Percentiles rank a stretch among this genome's conserved stretches.
These are phyloP conservation scores for Spilarctia lutea DNA, from an alignment of 2,888 invertebrate genomes.

Conservation along the genomic window DNA sequence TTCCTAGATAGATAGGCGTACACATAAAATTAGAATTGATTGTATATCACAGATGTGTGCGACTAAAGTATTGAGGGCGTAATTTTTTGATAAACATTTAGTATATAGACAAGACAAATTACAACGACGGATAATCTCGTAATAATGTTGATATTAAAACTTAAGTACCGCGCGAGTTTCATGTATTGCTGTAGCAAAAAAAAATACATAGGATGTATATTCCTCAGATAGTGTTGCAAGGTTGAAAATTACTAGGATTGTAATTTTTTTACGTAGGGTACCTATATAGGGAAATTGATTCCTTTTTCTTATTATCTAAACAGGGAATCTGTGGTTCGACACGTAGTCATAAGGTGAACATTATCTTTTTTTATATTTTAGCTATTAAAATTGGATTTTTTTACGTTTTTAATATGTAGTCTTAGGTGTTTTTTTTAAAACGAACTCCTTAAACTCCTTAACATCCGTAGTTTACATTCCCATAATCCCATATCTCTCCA, in stretches of 20 bases:
- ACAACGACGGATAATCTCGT: slow-evolving; percentile 10
- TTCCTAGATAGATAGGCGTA: background rate
- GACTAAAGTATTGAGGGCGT: background rate
- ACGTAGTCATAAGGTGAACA: slow-evolving; percentile 13
- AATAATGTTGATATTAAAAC: slow-evolving; percentile 12
- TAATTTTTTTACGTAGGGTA: slow-evolving; percentile 14
- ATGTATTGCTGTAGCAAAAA: slow-evolving; percentile 26
- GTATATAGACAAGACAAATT: background rate
- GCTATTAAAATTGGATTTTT: slow-evolving; percentile 13
- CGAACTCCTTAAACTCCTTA: background rate
- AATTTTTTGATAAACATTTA: background rate
- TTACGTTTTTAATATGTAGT: slow-evolving; percentile 8
- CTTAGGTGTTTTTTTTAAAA: slow-evolving; percentile 2
- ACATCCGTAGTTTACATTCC: background rate
- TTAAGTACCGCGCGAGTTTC: slow-evolving; percentile 22
- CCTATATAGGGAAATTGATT: slow-evolving; percentile 20
- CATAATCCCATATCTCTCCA: background rate
- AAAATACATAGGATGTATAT: slow-evolving; percentile 26
- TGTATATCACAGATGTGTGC: background rate
- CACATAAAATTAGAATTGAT: background rate
- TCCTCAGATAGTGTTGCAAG: slow-evolving; percentile 28
- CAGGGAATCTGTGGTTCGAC: slow-evolving; percentile 22
- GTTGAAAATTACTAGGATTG: slow-evolving; percentile 17
- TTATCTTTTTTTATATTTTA: slow-evolving; percentile 20
- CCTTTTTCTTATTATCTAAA: slow-evolving; percentile 21